A percentile compares a stretch with the other conserved stretches of the same genome.
These are phyloP conservation scores for Gnathonemus echidnorhynchus DNA, from an alignment of 2,113 vertebrate genomes.

Conservation along the genomic window DNA sequence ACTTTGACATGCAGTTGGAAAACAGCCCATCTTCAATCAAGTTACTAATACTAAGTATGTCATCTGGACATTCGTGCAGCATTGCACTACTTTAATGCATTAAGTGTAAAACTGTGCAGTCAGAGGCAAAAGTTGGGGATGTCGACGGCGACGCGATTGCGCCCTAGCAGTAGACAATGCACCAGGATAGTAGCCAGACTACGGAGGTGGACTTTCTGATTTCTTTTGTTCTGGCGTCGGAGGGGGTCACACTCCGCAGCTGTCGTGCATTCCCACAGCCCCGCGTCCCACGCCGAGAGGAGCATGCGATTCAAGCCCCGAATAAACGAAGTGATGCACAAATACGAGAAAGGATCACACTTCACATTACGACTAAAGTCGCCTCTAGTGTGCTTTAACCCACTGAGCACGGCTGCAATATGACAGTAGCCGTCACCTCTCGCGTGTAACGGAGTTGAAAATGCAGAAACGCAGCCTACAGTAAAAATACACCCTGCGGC, in stretches of 20 bases:
- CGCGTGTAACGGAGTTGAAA: neutral
- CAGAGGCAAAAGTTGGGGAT: neutral
- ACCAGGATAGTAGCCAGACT: neutral
- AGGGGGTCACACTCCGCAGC: conserved; percentile 4
- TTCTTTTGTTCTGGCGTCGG: conserved; percentile 7
- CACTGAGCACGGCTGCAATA: neutral
- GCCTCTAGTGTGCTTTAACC: neutral
- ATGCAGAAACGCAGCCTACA: neutral
- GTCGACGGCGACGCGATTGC: neutral
- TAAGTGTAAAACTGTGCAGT: neutral
- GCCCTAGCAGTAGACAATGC: neutral
- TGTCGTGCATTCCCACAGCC: neutral
- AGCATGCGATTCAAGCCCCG: neutral
- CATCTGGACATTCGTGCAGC: neutral
- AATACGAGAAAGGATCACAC: neutral
- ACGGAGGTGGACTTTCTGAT: neutral
- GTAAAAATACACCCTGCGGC: neutral
- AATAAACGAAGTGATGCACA: neutral
- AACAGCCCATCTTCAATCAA: neutral
- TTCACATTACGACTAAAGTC: neutral
- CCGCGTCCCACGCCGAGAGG: neutral
- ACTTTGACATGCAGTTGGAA: neutral
- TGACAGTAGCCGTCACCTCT: neutral
- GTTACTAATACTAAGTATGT: neutral
- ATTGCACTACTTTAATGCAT: neutral